These are phyloP conservation scores for Natrix natrix DNA, from an alignment of 2,797 vertebrate genomes.

Conservation along the genomic window DNA sequence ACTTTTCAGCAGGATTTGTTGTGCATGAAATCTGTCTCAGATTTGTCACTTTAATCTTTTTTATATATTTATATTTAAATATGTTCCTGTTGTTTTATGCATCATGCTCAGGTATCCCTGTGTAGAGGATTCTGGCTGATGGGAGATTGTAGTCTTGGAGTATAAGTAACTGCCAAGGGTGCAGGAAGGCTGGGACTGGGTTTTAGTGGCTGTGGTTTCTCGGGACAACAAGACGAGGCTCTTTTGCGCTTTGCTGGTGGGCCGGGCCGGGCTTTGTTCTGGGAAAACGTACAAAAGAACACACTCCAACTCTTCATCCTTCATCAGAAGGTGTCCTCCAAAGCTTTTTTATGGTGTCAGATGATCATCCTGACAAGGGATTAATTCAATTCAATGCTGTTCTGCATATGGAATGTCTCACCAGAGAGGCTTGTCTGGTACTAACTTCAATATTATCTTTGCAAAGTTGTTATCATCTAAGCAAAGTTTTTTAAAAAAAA, in stretches of 20 bases:
- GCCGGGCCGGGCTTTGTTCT: no score
- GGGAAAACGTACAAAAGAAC: no score
- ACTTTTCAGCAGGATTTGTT: neutral
- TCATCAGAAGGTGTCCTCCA: neutral
- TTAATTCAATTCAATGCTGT: neutral
- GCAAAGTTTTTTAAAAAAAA: neutral
- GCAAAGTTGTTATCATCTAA: neutral
- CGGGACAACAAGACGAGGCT: no score
- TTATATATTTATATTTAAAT: neutral
- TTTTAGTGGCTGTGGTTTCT: no score
- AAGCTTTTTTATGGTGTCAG: neutral
- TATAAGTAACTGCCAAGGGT: neutral
- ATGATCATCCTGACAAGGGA: neutral
- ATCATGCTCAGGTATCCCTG: neutral
- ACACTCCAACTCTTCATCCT: neutral
- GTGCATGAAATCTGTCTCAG: neutral
- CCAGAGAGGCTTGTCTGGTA: neutral
- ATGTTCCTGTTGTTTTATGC: neutral
- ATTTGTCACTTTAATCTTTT: neutral
- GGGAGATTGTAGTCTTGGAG: neutral
- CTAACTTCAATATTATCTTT: neutral
- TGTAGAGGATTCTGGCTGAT: neutral
- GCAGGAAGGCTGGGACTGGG: no score
- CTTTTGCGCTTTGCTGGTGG: no score
- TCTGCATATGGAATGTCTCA: neutral